These are phyloP conservation scores for Megalonaias nervosa DNA, from an alignment of 1,140 invertebrate species.

Conservation along the genomic window DNA sequence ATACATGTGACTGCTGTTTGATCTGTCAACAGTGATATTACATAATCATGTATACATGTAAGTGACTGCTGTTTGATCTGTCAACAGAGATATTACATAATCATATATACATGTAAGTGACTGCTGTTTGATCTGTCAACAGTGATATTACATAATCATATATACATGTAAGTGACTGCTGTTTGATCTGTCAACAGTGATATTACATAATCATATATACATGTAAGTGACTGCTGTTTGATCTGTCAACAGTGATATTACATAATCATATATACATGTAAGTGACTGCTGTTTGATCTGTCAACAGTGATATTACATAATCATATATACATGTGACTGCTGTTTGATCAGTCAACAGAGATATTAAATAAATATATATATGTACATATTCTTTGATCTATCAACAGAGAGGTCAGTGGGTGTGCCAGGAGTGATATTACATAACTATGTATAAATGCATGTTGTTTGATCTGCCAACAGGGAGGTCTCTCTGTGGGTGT, in stretches of 20 bases:
- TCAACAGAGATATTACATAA: constrained; percentile 33
- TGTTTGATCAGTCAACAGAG: background rate
- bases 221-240: background rate
- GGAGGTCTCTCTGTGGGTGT: constrained; percentile 53
- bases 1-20: background rate
- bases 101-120: too few species aligned
- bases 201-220: too few species aligned
- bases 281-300: background rate
- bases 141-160: constrained; percentile 33
- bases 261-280: too few species aligned
- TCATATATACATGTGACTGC: too few species aligned
- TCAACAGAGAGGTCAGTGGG: too few species aligned
- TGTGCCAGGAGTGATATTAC: too few species aligned
- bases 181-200: constrained; percentile 31
- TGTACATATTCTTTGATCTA: too few species aligned
- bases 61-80: background rate
- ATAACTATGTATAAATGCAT: too few species aligned
- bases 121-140: background rate
- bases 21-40: constrained; percentile 33
- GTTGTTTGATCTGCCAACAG: constrained; percentile 29
- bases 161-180: background rate
- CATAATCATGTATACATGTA: too few species aligned
- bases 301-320: constrained; percentile 33
- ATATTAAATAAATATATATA: too few species aligned
- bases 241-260: constrained; percentile 33